These are phyloP conservation scores for Apodemia zela DNA, from an alignment of 2,888 invertebrate genomes.

Conservation along the genomic window DNA sequence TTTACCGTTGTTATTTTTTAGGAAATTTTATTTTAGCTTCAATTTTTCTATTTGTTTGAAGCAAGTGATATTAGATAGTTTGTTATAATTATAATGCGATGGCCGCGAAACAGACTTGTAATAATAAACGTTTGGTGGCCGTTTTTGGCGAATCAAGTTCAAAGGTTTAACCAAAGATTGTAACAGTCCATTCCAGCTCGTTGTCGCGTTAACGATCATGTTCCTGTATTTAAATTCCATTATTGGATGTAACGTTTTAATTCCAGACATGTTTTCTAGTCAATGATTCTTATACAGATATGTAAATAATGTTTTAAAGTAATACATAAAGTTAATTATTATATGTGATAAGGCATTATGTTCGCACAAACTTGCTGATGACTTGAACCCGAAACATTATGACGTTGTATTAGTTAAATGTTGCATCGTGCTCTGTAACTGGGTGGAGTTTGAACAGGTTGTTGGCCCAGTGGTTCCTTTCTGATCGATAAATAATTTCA, in stretches of 20 bases:
- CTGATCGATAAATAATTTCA: no score
- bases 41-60: slow-evolving; percentile 43
- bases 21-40: slow-evolving; percentile 71
- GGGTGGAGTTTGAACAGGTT: no score
- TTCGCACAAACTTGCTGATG: slow-evolving; percentile 64
- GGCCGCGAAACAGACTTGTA: slow-evolving; percentile 17
- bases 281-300: slow-evolving; percentile 65
- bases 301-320: slow-evolving; percentile 47
- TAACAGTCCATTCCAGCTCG: slow-evolving; percentile 55
- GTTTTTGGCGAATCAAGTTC: slow-evolving; percentile 46
- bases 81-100: slow-evolving; percentile 37
- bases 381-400: slow-evolving; percentile 21
- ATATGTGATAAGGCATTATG: slow-evolving; percentile 55
- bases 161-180: slow-evolving; percentile 72
- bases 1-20: slow-evolving; percentile 70
- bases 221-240: slow-evolving; percentile 48
- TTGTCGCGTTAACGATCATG: slow-evolving; percentile 42
- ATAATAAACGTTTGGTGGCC: slow-evolving; percentile 17
- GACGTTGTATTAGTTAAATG: not conserved
- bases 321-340: slow-evolving; percentile 55
- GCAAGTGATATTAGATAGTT: slow-evolving; percentile 74
- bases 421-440: not conserved
- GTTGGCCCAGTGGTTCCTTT: no score
- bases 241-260: slow-evolving; percentile 45
- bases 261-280: slow-evolving; percentile 72